These are phyloP conservation scores for Botia kubotai DNA, from an alignment of 2,797 vertebrate genomes.

Conservation along the genomic window DNA sequence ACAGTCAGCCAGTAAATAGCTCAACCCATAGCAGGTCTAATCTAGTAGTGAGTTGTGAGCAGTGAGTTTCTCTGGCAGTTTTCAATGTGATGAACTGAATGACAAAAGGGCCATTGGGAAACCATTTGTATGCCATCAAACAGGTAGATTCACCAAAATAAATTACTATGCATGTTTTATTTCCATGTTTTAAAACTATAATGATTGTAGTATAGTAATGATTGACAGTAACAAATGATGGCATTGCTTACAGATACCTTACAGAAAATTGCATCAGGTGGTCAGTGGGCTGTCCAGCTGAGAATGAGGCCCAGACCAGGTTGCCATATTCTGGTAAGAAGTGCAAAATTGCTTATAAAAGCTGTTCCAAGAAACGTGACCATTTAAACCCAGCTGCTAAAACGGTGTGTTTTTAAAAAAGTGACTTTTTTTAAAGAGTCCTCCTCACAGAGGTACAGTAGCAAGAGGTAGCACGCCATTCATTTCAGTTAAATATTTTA, in stretches of 20 bases:
- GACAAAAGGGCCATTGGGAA: not conserved
- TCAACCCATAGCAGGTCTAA: constrained; percentile 7
- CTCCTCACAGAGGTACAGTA: no score
- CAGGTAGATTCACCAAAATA: not conserved
- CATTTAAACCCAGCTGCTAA: constrained; percentile 62
- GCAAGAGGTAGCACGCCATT: not conserved
- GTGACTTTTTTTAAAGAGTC: no score
- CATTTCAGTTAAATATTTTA: not conserved
- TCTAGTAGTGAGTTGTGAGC: not conserved
- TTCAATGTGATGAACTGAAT: not conserved
- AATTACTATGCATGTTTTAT: not conserved
- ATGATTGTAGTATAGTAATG: not conserved
- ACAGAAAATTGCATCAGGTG: constrained; percentile 9
- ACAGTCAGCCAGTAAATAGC: not conserved
- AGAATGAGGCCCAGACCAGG: not conserved
- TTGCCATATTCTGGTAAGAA: constrained; percentile 18
- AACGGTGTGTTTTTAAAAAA: no score
- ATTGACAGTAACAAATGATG: not conserved
- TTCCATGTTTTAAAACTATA: not conserved
- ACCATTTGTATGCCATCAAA: not conserved
- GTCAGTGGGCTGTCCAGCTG: not conserved
- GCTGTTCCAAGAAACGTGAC: constrained; percentile 74
- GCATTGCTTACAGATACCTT: not conserved
- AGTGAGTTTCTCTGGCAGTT: not conserved
- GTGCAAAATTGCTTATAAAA: constrained; percentile 64